phyloP scores from a whole-genome alignment of 2,888 invertebrate genomes.

The Drosophila paracracens region DNA sequence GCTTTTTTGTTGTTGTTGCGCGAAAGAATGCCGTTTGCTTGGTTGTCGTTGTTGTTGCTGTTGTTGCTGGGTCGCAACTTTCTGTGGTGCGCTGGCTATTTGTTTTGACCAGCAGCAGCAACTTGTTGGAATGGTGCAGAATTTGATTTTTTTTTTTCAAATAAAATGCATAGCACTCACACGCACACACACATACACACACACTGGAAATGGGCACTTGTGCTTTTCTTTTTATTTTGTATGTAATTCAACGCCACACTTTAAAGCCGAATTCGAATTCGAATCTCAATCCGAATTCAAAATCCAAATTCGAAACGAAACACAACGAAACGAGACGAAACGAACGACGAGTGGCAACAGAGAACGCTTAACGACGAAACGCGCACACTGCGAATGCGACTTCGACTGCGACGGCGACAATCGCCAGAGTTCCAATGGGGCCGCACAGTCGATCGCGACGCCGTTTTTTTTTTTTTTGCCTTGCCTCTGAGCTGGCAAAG shows the following conservation, averaged over 20 bases:
- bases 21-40: slow-evolving; percentile 83
- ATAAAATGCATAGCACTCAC: slow-evolving; percentile 34
- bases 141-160: slow-evolving; percentile 40
- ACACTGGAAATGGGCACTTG: slow-evolving; percentile 52
- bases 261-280: slow-evolving; percentile 34
- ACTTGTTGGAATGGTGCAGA: slow-evolving; percentile 68
- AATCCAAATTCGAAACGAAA: slow-evolving; percentile 62
- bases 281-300: slow-evolving; percentile 50
- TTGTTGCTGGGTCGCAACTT: slow-evolving; percentile 66
- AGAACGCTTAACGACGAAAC: slow-evolving; percentile 56
- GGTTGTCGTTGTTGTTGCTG: slow-evolving; percentile 65
- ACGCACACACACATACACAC: slow-evolving; percentile 31
- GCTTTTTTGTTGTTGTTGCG: slow-evolving; percentile 81
- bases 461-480: slow-evolving; percentile 19
- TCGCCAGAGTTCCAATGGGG: slow-evolving; percentile 63
- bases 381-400: slow-evolving; percentile 60
- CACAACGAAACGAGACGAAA: slow-evolving; percentile 55
- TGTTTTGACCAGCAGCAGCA: slow-evolving; percentile 75
- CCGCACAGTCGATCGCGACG: slow-evolving; percentile 59
- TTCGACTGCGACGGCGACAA: slow-evolving; percentile 60
- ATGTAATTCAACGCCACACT: slow-evolving; percentile 70
- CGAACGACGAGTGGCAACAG: slow-evolving; percentile 34
- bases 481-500: slow-evolving; percentile 48
- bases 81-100: slow-evolving; percentile 66
- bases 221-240: slow-evolving; percentile 26